Conservation (phyloP, 2,797 vertebrate genomes). For the Acanthopagrus latus region DNA sequence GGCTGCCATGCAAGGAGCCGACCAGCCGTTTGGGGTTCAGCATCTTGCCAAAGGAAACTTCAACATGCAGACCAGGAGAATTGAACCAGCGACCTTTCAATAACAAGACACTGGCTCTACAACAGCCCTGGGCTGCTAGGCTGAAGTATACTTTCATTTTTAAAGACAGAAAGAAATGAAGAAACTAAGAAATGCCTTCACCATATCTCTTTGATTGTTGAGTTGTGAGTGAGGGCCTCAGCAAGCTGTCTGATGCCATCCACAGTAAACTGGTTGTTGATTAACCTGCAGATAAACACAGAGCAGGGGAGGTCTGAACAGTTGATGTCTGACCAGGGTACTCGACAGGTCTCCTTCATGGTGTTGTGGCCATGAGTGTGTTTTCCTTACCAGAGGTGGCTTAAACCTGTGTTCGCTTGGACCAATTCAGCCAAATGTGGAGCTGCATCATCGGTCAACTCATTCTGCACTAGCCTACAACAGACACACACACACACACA, state of each 20-base stretch:
- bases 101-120: no score
- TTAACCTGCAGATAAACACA: conserved; percentile 86
- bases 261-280: conserved; percentile 90
- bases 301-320: conserved; percentile 5
- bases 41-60: no score
- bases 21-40: no score
- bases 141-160: no score
- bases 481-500: neutral
- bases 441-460: conserved; percentile 90
- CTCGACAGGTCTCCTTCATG: no score
- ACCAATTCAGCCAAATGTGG: conserved; percentile 88
- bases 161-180: no score
- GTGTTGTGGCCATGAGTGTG: neutral
- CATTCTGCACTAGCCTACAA: conserved; percentile 93
- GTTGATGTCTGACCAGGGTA: neutral
- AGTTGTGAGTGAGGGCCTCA: conserved; percentile 87
- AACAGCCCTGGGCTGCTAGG: no score
- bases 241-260: conserved; percentile 85
- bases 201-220: conserved; percentile 91
- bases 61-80: no score
- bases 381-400: conserved; percentile 89
- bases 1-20: no score
- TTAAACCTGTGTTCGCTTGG: conserved; percentile 87
- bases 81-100: no score
- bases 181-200: conserved; percentile 72